phyloP scores from a whole-genome alignment of 2,888 invertebrate genomes.

The Schizaphis graminum region DNA sequence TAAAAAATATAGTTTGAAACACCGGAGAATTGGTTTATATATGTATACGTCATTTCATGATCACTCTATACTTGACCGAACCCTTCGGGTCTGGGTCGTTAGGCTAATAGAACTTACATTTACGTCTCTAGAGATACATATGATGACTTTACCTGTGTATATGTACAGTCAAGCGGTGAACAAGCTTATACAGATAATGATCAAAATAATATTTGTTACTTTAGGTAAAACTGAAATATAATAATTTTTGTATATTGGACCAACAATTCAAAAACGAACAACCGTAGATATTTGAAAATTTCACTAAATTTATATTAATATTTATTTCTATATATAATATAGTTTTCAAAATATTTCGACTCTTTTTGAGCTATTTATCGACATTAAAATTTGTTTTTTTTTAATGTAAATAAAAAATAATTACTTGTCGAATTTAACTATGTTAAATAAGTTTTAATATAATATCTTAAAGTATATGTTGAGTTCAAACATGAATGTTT shows the following conservation, averaged over 20 bases:
- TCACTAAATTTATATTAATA: too few species aligned
- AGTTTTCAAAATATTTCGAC: too few species aligned
- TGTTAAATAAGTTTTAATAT: too few species aligned
- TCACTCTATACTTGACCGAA: neutral
- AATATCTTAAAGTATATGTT: too few species aligned
- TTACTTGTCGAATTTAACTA: too few species aligned
- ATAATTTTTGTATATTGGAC: neutral
- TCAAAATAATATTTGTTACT: neutral
- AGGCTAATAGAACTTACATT: constrained; percentile 8
- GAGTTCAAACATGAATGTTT: too few species aligned
- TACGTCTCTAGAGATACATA: neutral
- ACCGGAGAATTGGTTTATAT: neutral
- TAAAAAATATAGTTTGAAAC: neutral
- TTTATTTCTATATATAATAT: too few species aligned
- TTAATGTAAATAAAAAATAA: too few species aligned
- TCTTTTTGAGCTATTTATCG: too few species aligned
- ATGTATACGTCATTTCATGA: neutral
- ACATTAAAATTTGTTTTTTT: too few species aligned
- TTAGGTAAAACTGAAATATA: neutral
- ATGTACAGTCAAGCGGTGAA: neutral
- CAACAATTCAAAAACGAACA: neutral
- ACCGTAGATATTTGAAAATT: too few species aligned
- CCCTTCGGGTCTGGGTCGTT: neutral
- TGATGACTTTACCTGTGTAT: neutral
- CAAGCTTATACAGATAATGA: neutral